Evolutionary conservation across 2,888 invertebrate genomes (phyloP), one percentile per base, ranked within the genome.

Genomic region (Aromia moschata): DNA sequence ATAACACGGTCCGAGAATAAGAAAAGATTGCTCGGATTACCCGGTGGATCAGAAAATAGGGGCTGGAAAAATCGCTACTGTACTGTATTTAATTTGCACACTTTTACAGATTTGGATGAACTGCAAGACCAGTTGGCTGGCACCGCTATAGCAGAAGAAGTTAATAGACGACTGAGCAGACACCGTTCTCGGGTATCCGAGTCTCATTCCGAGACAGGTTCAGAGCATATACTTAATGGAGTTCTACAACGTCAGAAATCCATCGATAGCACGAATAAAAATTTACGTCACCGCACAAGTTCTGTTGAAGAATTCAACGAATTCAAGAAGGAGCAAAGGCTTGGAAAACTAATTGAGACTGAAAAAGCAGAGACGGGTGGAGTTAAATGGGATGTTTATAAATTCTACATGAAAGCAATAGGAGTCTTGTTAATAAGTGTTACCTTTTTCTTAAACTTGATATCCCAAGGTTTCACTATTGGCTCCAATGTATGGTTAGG

Each of bases 351-450:
- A 4, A 96, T 97, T 64, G 94, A 96, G 80, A 86, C 86, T 0
- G 98, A 98, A 77, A 94, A 92, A 78, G 84, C 95, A 0, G 94
- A 95, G 84, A 95, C 93, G 0, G 98, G 98, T 73, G 92, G 92
- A 75, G 94, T 98, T 1, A 93, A 94, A 80, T 89, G 90, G 85
- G 82, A 84, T 59, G 96, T 98, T 0, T 97, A 97, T 82, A 87
- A 91, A 70, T 91, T 93, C 79, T 98, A 98, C 79, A 83, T 96
- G 67, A 87, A 86, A 79, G 91, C 93, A 43, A 91, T 96, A 65
- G 95, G 97, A 36, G 80, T 93, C 71, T 82, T 89, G 47, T 83
- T 93, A 52, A 87, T 90, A 0, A 77, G 89, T 11, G 81, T 88
- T 9, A 93, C 96, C 1, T 83, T 95, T 52, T 59, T 91, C 0